These are phyloP conservation scores for Catonia carolina DNA, from an alignment of 2,888 invertebrate species.

Conservation along the genomic window DNA sequence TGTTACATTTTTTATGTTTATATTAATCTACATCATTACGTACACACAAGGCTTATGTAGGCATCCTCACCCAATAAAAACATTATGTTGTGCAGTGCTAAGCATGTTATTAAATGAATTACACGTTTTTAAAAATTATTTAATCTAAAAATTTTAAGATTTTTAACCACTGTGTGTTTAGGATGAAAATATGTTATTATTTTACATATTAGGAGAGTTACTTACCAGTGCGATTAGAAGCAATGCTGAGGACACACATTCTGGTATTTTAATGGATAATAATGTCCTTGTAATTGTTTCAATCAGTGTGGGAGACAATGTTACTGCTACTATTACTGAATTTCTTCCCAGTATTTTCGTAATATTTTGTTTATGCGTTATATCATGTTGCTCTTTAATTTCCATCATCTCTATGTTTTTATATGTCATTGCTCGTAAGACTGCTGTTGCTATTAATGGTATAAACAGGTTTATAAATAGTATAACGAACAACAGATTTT, in stretches of 20 bases:
- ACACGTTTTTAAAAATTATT: too few species aligned
- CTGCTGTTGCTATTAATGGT: not conserved
- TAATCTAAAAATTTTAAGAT: too few species aligned
- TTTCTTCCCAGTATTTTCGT: not conserved
- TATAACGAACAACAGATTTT: constrained; percentile 1
- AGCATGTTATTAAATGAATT: too few species aligned
- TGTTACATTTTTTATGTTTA: too few species aligned
- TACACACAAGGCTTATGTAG: too few species aligned
- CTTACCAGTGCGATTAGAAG: constrained; percentile 6
- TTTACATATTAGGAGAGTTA: too few species aligned
- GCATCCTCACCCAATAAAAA: too few species aligned
- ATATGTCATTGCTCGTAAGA: not conserved
- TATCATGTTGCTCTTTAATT: not conserved
- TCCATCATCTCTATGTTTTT: not conserved
- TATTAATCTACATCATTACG: too few species aligned
- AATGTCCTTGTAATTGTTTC: not conserved
- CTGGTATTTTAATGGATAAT: constrained; percentile 8
- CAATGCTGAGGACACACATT: not conserved
- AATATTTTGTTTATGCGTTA: not conserved
- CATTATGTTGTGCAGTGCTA: too few species aligned
- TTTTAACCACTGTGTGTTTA: too few species aligned
- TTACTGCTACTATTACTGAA: not conserved
- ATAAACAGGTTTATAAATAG: not conserved
- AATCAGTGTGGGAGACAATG: constrained; percentile 4
- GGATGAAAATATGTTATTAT: too few species aligned